These are phyloP conservation scores for Calidris pugnax DNA, from an alignment of 2,113 vertebrate species.

Conservation along the genomic window DNA sequence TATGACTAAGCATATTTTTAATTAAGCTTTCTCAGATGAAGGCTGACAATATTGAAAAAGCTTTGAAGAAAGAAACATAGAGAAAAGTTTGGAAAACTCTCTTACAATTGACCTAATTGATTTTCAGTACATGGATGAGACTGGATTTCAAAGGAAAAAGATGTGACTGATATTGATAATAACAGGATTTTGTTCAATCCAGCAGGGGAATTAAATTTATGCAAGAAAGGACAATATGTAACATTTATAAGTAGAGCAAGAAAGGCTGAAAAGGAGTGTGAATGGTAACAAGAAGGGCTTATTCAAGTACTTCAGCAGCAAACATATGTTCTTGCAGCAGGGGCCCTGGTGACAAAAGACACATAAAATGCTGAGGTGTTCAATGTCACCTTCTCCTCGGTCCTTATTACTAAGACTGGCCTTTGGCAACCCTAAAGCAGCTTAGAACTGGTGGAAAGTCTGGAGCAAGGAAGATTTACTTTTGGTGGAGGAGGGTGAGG, in stretches of 20 bases:
- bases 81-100: background rate
- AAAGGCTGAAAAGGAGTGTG: background rate
- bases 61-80: background rate
- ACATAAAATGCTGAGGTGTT: background rate
- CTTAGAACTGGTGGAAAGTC: background rate
- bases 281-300: background rate
- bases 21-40: background rate
- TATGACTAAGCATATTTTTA: background rate
- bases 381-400: accelerated
- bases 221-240: background rate
- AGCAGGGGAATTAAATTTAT: background rate
- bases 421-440: background rate
- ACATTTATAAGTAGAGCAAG: background rate
- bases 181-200: background rate
- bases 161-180: background rate
- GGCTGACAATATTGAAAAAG: background rate
- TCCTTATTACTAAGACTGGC: accelerated
- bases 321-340: background rate
- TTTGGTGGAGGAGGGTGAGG: background rate
- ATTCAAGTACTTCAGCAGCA: background rate
- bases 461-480: background rate
- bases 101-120: background rate
- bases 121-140: background rate
- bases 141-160: background rate
- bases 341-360: background rate